These are phyloP conservation scores for Phoeniculus purpureus DNA, from an alignment of 2,797 vertebrate genomes.

Conservation along the genomic window DNA sequence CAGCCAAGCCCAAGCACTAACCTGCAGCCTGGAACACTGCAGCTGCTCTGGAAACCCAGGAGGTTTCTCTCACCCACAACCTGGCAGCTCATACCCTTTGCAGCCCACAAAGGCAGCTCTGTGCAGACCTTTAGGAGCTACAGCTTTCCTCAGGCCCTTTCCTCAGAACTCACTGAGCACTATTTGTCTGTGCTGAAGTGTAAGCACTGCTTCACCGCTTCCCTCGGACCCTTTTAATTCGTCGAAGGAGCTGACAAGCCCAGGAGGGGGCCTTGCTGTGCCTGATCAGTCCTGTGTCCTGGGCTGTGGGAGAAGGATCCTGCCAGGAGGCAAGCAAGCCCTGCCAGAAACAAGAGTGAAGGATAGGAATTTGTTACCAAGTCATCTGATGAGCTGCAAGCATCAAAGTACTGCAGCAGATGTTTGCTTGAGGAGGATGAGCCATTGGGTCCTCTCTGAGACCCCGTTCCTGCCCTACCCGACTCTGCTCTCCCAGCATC, in stretches of 20 bases:
- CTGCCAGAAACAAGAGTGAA: not conserved
- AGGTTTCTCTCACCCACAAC: not conserved
- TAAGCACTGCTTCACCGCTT: not conserved
- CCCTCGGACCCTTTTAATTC: not conserved
- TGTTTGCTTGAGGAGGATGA: not conserved
- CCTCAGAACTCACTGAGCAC: not conserved
- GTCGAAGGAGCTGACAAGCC: not conserved
- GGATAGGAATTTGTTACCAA: not conserved
- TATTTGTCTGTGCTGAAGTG: accelerated
- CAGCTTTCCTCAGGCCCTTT: not conserved
- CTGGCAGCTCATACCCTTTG: not conserved
- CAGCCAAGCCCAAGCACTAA: not conserved
- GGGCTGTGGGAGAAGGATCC: not conserved
- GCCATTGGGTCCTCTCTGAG: accelerated
- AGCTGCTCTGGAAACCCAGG: not conserved
- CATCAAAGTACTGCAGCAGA: not conserved
- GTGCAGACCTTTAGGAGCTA: not conserved
- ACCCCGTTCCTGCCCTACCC: not conserved
- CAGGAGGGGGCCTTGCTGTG: not conserved
- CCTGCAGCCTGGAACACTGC: accelerated
- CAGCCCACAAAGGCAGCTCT: not conserved
- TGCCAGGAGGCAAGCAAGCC: not conserved
- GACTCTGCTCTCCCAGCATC: too few species aligned
- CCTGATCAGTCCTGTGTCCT: not conserved
- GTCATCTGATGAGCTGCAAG: accelerated